These are phyloP conservation scores for Drosophila leontia DNA, from an alignment of 1,140 invertebrate genomes.

Conservation along the genomic window DNA sequence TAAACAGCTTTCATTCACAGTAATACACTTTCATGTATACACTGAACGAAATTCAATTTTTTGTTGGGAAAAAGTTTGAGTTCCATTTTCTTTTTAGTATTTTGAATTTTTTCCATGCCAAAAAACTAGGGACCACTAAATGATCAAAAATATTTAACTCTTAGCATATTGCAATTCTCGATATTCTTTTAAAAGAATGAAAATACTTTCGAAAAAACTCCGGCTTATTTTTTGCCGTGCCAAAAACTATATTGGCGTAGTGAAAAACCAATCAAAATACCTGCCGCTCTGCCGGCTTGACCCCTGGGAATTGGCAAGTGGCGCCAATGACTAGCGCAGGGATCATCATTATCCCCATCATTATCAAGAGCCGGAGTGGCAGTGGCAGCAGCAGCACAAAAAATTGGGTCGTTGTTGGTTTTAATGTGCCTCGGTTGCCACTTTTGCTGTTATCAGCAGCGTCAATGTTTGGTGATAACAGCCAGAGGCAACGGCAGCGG, in stretches of 20 bases:
- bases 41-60: not conserved
- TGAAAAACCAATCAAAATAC: slow-evolving; percentile 55
- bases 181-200: not conserved
- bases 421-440: slow-evolving; percentile 70
- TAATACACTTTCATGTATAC: slow-evolving; percentile 7
- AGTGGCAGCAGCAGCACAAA: slow-evolving; percentile 27
- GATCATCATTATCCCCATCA: slow-evolving; percentile 43
- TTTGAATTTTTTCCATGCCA: not conserved
- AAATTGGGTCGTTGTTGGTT: slow-evolving; percentile 73
- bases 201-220: not conserved
- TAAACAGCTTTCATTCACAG: slow-evolving; percentile 37
- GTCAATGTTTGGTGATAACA: slow-evolving; percentile 73
- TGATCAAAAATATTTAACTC: not conserved
- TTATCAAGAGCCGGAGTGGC: slow-evolving; percentile 19
- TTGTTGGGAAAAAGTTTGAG: too few relatives aligned
- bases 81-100: not conserved
- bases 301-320: slow-evolving; percentile 46
- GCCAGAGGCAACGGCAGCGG: slow-evolving; percentile 45
- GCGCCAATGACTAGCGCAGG: slow-evolving; percentile 37
- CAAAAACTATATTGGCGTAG: slow-evolving; percentile 30
- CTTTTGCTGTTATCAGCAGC: slow-evolving; percentile 75
- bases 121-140: not conserved
- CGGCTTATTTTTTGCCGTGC: slow-evolving; percentile 4
- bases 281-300: slow-evolving; percentile 24
- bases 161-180: not conserved